These are phyloP conservation scores for Pollicipes pollicipes DNA, from an alignment of 1,140 invertebrate genomes.

Conservation along the genomic window DNA sequence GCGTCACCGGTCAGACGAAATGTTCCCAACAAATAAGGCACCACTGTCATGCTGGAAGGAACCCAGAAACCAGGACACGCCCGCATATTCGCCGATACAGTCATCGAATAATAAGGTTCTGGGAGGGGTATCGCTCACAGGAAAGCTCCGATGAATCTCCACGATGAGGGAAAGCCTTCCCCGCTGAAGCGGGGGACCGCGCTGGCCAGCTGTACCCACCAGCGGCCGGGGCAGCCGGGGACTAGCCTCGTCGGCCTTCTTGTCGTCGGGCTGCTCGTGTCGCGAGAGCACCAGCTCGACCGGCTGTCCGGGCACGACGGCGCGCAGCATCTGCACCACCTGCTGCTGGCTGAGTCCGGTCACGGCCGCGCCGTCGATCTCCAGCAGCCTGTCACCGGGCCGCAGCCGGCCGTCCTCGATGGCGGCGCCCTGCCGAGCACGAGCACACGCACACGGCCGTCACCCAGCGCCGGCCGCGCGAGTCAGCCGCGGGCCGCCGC, in stretches of 20 bases:
- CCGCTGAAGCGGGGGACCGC: not conserved
- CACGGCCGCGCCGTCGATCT: conserved; percentile 78
- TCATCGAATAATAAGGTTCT: too few species aligned
- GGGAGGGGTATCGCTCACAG: too few species aligned
- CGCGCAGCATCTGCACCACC: conserved; percentile 67
- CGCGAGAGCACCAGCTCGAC: conserved; percentile 77
- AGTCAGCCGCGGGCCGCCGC: too few species aligned
- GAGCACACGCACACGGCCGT: not conserved
- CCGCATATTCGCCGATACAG: too few species aligned
- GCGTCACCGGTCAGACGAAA: too few species aligned
- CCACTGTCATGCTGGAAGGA: too few species aligned
- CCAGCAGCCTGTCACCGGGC: conserved; percentile 78
- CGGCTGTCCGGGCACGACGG: conserved; percentile 59
- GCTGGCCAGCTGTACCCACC: not conserved
- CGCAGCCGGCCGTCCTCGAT: conserved; percentile 81
- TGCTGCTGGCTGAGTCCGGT: conserved; percentile 82
- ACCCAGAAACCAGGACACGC: too few species aligned
- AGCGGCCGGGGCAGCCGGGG: too few species aligned
- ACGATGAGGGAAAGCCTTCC: not conserved
- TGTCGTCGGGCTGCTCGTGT: conserved; percentile 48
- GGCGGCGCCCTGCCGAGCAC: conserved; percentile 52
- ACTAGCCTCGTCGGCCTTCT: conserved; percentile 13
- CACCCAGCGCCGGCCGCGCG: too few species aligned
- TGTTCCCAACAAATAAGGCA: too few species aligned
- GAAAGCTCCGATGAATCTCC: too few species aligned